Conservation (phyloP, 2,888 invertebrate genomes). For the Gastrophysa polygoni region DNA sequence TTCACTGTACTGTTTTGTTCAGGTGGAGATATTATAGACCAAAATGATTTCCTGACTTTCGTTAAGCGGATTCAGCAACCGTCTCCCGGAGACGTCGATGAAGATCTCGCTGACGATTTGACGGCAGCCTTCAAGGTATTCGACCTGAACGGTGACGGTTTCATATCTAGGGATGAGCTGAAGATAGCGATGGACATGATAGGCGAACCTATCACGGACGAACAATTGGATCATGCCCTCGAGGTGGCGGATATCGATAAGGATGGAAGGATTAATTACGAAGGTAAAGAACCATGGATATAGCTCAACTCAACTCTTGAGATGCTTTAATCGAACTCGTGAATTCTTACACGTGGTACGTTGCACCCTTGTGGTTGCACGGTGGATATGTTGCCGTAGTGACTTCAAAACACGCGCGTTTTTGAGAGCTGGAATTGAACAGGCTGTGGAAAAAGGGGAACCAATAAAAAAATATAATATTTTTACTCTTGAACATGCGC, state of each 20-base stretch:
- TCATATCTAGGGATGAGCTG: conserved; percentile 81
- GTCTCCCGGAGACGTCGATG: conserved; percentile 65
- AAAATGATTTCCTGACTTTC: conserved; percentile 80
- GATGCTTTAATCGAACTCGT: no score
- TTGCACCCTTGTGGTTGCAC: no score
- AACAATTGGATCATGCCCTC: conserved; percentile 75
- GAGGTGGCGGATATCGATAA: conserved; percentile 78
- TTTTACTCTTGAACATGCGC: no score
- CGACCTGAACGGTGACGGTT: conserved; percentile 89
- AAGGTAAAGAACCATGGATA: no score
- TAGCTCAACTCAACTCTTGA: no score
- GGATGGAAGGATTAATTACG: conserved; percentile 82
- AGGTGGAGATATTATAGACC: conserved; percentile 78
- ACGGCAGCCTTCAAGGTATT: conserved; percentile 89
- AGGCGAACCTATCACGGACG: conserved; percentile 77
- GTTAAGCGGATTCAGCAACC: conserved; percentile 75
- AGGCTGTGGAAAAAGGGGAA: no score
- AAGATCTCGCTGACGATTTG: conserved; percentile 76
- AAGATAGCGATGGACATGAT: conserved; percentile 83
- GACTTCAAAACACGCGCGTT: no score
- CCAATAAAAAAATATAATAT: no score
- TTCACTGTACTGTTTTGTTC: conserved; percentile 26
- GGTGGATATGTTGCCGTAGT: no score
- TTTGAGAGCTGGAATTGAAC: no score
- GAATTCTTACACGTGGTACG: no score